These are phyloP conservation scores for Amphipoea lucens DNA, from an alignment of 2,888 invertebrate genomes.

Conservation along the genomic window DNA sequence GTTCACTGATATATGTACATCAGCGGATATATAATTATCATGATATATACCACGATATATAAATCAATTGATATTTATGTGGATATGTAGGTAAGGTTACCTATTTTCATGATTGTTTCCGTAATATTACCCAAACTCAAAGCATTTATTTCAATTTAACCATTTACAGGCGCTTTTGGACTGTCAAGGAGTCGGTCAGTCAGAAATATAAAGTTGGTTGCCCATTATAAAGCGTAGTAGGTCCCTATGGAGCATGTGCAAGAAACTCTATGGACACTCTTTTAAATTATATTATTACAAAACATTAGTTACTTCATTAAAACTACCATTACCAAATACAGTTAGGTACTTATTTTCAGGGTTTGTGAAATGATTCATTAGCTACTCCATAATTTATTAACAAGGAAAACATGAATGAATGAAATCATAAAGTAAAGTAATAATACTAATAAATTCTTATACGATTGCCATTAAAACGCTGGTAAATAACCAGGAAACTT, in stretches of 20 bases:
- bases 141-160: neutral
- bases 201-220: neutral
- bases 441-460: constrained; percentile 6
- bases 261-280: neutral
- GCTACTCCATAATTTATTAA: neutral
- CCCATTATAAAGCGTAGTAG: neutral
- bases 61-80: too few species aligned
- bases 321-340: neutral
- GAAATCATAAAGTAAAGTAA: constrained; percentile 31
- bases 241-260: neutral
- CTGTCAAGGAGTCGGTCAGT: neutral
- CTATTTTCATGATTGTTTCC: too few species aligned
- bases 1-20: too few species aligned
- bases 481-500: constrained; percentile 27
- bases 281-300: neutral
- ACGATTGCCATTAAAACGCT: constrained; percentile 21
- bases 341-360: neutral
- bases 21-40: too few species aligned
- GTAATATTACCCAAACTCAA: neutral
- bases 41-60: too few species aligned
- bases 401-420: constrained; percentile 37
- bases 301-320: neutral
- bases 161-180: neutral
- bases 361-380: neutral
- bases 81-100: too few species aligned